phyloP scores from a whole-genome alignment of 2,797 vertebrate genomes.

The Mallotus villosus region DNA sequence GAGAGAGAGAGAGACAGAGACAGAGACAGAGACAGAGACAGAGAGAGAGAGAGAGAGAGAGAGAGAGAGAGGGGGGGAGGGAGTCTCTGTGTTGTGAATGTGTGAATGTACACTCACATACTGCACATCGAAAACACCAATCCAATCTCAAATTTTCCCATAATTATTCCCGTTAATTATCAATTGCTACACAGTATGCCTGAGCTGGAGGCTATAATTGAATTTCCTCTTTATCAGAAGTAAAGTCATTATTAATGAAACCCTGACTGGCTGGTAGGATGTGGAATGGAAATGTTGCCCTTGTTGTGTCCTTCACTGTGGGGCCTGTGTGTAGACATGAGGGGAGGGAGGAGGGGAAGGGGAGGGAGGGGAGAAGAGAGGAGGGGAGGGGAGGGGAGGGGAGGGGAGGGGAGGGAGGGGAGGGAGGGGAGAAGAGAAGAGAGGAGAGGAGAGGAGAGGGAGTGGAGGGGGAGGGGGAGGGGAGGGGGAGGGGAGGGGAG shows the following conservation, averaged over 20 bases:
- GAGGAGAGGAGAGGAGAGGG: background rate
- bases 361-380: background rate
- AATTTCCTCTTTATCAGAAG: slow-evolving; percentile 22
- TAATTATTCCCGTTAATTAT: slow-evolving; percentile 34
- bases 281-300: background rate
- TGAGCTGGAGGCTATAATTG: slow-evolving; percentile 29
- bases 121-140: background rate
- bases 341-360: background rate
- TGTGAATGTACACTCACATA: background rate
- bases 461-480: too few species aligned
- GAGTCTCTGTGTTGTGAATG: too few species aligned
- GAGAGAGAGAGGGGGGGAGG: background rate
- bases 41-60: background rate
- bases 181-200: slow-evolving; percentile 26
- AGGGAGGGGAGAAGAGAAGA: too few species aligned
- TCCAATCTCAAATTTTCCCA: slow-evolving; percentile 21
- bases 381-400: too few species aligned
- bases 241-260: slow-evolving; percentile 27
- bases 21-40: background rate
- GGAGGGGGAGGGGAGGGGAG: too few species aligned
- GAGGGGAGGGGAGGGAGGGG: too few species aligned
- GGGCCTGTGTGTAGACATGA: background rate
- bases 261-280: slow-evolving; percentile 12
- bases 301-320: slow-evolving; percentile 8
- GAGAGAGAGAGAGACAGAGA: background rate